Base-by-base conservation (phyloP, 2,888 invertebrate genomes). In the Heteromurus nitidus region DNA sequence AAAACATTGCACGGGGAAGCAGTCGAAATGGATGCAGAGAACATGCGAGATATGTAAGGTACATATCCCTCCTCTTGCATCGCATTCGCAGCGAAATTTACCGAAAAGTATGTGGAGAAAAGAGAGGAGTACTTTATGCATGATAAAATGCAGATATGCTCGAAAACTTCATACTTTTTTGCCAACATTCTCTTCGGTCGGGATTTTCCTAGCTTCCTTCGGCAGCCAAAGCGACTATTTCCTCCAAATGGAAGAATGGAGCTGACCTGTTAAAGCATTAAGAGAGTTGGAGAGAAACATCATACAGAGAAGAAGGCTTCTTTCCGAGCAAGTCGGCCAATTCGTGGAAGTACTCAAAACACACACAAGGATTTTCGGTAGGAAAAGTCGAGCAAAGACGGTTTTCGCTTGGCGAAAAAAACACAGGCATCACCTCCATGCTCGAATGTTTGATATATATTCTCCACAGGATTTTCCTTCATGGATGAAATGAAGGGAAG, bases 21-120 rank as follows among this genome's bases (percentile, higher is more conserved):
- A 42, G 55, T 20, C 28, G 28, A 53, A 53, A 47, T 47, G n/a
- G 47, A n/a, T 47, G n/a, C 47, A n/a, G 36, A 36, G 5, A 9
- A 36, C 36, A 9, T 5, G 13, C 13, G 36, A 36, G 13, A 5
- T 36, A 47, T 47, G 47, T n/a, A 47, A 16, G 16, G n/a, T 16
- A 47, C 53, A n/a, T 53, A 53, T 24, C 20, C 18, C 24, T 53
- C 7, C 22, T 53, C 13, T 53, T 53, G 53, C 22, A 22, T 53
- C 18, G 22, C 22, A 53, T 53, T 53, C 53, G 22, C n/a, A 47
- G n/a, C 7, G 20, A n/a, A 60, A 60, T 28, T 60, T 60, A 70
- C 79, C 72, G 79, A 72, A 79, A 79, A 79, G 72, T 72, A 72
- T 79, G 60, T 60, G 28, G n/a, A 60, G 30, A n/a, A n/a, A n/a